A percentile compares a stretch with the other conserved stretches of the same genome.
Evolutionary conservation across 2,797 vertebrate genomes (phyloP).

Genomic region (Anabacerthia variegaticeps): DNA sequence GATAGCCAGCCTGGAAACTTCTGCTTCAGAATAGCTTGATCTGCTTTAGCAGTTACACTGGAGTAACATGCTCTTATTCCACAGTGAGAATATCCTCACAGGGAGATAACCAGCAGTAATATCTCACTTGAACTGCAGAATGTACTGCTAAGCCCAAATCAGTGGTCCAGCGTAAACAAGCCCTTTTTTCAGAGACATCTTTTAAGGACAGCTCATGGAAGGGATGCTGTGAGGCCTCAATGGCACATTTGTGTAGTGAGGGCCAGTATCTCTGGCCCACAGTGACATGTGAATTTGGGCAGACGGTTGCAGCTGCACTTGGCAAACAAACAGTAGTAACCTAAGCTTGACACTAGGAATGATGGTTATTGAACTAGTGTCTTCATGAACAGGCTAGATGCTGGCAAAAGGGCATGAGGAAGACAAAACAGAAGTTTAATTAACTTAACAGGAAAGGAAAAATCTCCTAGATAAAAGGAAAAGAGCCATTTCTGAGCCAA

Average conservation of each 20-base stretch:
- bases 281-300: background rate
- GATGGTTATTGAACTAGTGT: conserved; percentile 2
- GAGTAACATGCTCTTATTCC: background rate
- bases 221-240: background rate
- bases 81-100: background rate
- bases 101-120: background rate
- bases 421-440: conserved; percentile 63
- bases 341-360: background rate
- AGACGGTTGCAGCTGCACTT: background rate
- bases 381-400: background rate
- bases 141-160: background rate
- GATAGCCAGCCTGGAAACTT: background rate
- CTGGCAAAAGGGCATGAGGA: conserved; percentile 48
- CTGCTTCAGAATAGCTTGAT: background rate
- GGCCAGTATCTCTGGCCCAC: background rate
- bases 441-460: conserved; percentile 64
- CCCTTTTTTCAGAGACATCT: background rate
- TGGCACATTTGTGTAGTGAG: background rate
- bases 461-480: conserved; percentile 59
- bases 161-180: background rate
- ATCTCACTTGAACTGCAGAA: background rate
- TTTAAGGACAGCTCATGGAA: background rate
- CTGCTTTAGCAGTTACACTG: background rate
- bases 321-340: conserved; percentile 6
- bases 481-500: conserved; percentile 47